These are phyloP conservation scores for Subanguina moxae DNA, from an alignment of 1,140 invertebrate species.

Conservation along the genomic window DNA sequence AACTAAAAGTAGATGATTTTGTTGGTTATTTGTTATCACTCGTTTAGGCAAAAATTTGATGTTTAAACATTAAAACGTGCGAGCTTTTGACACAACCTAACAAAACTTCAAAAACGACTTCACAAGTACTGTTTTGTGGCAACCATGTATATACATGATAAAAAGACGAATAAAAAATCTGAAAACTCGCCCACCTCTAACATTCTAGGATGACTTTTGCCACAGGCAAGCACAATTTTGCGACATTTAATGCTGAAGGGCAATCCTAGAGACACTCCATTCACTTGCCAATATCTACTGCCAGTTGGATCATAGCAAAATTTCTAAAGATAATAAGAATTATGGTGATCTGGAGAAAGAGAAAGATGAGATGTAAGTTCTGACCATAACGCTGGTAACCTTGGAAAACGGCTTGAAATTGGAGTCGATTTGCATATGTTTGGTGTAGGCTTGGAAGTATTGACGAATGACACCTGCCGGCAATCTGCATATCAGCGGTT, in stretches of 20 bases:
- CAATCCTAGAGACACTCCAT: slow-evolving; percentile 28
- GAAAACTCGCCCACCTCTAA: too few relatives aligned
- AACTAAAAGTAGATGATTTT: too few relatives aligned
- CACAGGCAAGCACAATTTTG: slow-evolving; percentile 39
- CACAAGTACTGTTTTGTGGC: too few relatives aligned
- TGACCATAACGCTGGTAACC: slow-evolving; percentile 36
- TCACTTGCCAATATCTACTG: slow-evolving; percentile 35
- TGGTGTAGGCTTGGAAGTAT: slow-evolving; percentile 46
- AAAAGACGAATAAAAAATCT: too few relatives aligned
- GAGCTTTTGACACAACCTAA: too few relatives aligned
- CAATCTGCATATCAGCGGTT: slow-evolving; percentile 34
- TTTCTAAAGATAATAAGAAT: slow-evolving; percentile 36
- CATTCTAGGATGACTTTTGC: slow-evolving; percentile 26
- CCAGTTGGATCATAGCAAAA: slow-evolving; percentile 22
- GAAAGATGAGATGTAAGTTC: too few relatives aligned
- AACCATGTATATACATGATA: too few relatives aligned
- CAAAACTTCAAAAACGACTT: too few relatives aligned
- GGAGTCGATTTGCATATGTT: slow-evolving; percentile 29
- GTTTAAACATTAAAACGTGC: too few relatives aligned
- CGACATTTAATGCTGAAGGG: slow-evolving; percentile 17
- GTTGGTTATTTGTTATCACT: too few relatives aligned
- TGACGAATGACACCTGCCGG: slow-evolving; percentile 32
- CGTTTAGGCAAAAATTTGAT: too few relatives aligned
- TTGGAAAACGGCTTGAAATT: slow-evolving; percentile 34
- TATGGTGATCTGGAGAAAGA: too few relatives aligned